Base-by-base conservation (phyloP, 2,888 invertebrate genomes). In the Silvanus unidentatus region DNA sequence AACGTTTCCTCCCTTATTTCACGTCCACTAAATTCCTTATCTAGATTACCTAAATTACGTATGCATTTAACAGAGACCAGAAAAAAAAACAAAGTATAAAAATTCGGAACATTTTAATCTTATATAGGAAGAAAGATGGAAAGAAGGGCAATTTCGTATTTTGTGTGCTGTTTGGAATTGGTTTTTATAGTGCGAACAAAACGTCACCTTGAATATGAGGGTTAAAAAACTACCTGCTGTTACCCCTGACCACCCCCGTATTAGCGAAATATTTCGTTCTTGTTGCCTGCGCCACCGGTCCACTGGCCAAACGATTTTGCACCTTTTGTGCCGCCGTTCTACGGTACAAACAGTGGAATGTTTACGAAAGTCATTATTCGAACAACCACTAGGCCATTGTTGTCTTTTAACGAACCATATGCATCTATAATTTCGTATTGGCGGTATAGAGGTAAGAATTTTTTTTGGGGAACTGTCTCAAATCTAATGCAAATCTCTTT, bases 161-260 rank as follows among this genome's bases (percentile, higher is more conserved):
- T 22, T 22, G 22, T 22, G 22, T 22, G 22, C 22, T 22, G n/a
- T 38, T 15, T 38, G n/a, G 15, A 38, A 36, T 36, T 10, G 41
- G 42, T 48, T 44, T 50, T 42, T 47, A 42, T 44, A 46, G 46
- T 45, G 50, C 54, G 53, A 57, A 58, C 52, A 49, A 47, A 56
- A 54, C 50, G 53, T 59, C 58, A 58, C 60, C 58, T 57, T 54
- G 59, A 57, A 56, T 54, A 55, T 54, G 57, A 54, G 60, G 62
- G 62, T 56, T 59, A 55, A 56, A 54, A 52, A 55, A 57, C 63
- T 62, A 63, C 62, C 63, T 63, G 62, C 61, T 47, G 15, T 12
- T 37, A 37, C 37, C 37, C 52, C 54, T 52, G 53, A 51, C 60
- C 60, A 59, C 60, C 60, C 60, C 53, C 58, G 50, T 59, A 58